These are phyloP conservation scores for Tolmerus cingulatus DNA, from an alignment of 2,888 invertebrate genomes.

Conservation along the genomic window DNA sequence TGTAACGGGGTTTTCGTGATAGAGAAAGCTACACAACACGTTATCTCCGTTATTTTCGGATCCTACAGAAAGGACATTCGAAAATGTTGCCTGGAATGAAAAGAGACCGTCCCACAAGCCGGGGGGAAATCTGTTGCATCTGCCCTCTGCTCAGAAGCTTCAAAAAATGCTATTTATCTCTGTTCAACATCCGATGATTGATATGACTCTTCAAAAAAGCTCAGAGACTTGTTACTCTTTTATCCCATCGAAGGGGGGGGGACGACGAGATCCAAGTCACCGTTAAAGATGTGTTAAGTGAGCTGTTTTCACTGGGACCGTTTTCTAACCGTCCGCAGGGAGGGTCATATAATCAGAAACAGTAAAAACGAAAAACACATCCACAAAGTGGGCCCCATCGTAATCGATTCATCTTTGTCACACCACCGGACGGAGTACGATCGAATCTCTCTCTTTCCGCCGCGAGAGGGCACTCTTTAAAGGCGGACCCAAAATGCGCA, in stretches of 20 bases:
- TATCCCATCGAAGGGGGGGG: neutral
- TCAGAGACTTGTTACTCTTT: conserved; percentile 27
- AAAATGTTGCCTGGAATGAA: neutral
- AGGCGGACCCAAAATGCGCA: conserved; percentile 53
- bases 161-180: conserved; percentile 26
- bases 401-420: neutral
- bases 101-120: neutral
- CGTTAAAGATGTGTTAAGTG: conserved; percentile 41
- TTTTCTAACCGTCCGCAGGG: neutral
- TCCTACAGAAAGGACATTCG: neutral
- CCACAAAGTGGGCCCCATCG: neutral
- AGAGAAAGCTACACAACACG: neutral
- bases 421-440: neutral
- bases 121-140: neutral
- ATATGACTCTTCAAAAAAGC: conserved; percentile 38
- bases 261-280: neutral
- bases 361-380: conserved; percentile 9
- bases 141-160: neutral
- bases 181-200: conserved; percentile 34
- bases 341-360: conserved; percentile 12
- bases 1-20: neutral
- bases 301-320: conserved; percentile 23
- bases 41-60: neutral
- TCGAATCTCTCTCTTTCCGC: neutral
- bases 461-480: conserved; percentile 12